Conservation (phyloP, 2,113 vertebrate genomes). For the Tringa solitaria region DNA sequence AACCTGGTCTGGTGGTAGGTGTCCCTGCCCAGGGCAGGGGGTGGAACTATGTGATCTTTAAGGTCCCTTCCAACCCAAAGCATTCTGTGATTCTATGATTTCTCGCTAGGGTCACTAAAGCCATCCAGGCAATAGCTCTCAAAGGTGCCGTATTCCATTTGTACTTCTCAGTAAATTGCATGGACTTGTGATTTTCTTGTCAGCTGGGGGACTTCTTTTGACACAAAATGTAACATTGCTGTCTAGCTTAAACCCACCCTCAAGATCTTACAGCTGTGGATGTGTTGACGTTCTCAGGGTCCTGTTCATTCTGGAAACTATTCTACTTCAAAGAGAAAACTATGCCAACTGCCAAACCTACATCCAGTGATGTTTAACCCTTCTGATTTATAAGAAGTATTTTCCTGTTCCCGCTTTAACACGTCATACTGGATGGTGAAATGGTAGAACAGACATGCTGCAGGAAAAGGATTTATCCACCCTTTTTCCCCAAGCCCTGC, state of each 20-base stretch:
- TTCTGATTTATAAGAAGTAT: background rate
- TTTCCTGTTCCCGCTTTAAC: background rate
- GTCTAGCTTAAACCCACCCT: background rate
- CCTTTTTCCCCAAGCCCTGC: rapidly evolving
- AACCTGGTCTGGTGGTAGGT: too few relatives aligned
- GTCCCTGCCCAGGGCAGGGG: too few relatives aligned
- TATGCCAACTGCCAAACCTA: background rate
- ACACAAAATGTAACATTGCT: background rate
- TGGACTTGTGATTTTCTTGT: background rate
- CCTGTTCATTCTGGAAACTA: background rate
- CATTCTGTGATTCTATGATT: background rate
- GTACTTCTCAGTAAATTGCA: background rate
- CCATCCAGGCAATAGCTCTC: background rate
- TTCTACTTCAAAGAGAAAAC: background rate
- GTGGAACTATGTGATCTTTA: too few relatives aligned
- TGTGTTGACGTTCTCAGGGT: background rate
- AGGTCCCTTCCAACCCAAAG: too few relatives aligned
- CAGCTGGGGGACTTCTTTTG: background rate
- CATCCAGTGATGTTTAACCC: background rate
- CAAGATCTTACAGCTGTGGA: background rate
- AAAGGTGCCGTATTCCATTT: background rate
- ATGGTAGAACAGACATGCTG: background rate
- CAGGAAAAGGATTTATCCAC: background rate
- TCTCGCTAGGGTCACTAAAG: background rate
- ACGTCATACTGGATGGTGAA: background rate